These are phyloP conservation scores for Heteromurus nitidus DNA, from an alignment of 2,888 invertebrate species.

Conservation along the genomic window DNA sequence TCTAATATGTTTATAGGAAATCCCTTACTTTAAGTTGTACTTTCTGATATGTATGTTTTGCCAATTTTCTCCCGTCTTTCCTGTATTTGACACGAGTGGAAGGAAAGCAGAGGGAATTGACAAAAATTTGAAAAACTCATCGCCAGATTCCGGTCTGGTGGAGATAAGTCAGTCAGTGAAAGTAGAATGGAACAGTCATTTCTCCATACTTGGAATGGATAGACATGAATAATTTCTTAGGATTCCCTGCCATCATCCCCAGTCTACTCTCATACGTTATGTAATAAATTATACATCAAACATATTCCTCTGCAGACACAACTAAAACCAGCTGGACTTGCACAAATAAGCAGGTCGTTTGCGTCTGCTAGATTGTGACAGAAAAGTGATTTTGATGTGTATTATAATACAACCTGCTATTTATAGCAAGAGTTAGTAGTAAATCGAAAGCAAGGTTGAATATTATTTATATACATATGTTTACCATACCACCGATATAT, in stretches of 20 bases:
- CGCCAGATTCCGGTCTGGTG: background rate
- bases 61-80: background rate
- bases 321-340: background rate
- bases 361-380: background rate
- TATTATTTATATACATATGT: background rate
- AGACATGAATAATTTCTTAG: background rate
- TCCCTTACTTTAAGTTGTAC: no score
- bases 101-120: background rate
- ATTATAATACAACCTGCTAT: background rate
- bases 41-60: background rate
- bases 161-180: background rate
- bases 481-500: background rate
- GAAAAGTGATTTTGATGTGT: background rate
- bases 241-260: background rate
- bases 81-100: background rate
- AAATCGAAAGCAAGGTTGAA: background rate
- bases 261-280: background rate
- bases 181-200: background rate
- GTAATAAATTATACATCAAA: background rate
- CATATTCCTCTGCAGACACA: background rate
- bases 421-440: background rate
- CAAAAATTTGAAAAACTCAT: background rate
- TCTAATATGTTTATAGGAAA: no score
- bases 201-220: background rate
- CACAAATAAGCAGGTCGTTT: background rate